Evolutionary conservation across 2,797 vertebrate genomes (phyloP), one percentile per base, ranked within the genome.

Genomic region (Mionectes olivaceus): DNA sequence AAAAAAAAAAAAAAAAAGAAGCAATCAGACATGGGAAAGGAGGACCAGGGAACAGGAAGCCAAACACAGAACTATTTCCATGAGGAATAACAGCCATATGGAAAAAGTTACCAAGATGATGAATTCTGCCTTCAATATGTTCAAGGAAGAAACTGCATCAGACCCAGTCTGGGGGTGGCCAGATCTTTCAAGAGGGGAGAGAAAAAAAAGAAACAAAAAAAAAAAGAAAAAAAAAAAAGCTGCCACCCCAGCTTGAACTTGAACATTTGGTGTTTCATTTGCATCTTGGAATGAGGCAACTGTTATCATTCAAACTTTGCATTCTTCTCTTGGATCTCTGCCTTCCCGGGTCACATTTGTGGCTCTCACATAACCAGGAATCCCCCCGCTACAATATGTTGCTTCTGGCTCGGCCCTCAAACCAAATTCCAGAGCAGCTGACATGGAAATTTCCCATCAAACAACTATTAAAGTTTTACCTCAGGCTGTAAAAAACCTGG

Each of bases 181-280:
- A 97, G 87, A 94, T 96, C 89, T 50, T 89, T 83, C 49, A 64
- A 46, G 53, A 33, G 71, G 43, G 24, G 14, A 11, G 11, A 13
- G 32, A 18, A 71, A 50, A 52, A 74, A 77, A 76, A 88, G n/a
- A n/a, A n/a, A n/a, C n/a, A n/a, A n/a, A n/a, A n/a, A n/a, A n/a
- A n/a, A n/a, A n/a, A n/a, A n/a, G n/a, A n/a, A 13, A 33, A 18
- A 71, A 50, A 52, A 74, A 77, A 76, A 88, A 90, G 11, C 94
- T 95, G 92, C 95, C 95, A 95, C 92, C 93, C 84, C 82, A 91
- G 82, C 92, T 91, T 95, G 93, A 95, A 94, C 95, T 86, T 94
- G 93, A 97, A 95, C 94, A 97, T 97, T 97, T 97, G 94, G 92
- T 95, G 94, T 96, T 97, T 96, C 94, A 94, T 96, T 96, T 95